Base-by-base conservation (phyloP, 2,113 vertebrate species). In the Calidris pygmaea region DNA sequence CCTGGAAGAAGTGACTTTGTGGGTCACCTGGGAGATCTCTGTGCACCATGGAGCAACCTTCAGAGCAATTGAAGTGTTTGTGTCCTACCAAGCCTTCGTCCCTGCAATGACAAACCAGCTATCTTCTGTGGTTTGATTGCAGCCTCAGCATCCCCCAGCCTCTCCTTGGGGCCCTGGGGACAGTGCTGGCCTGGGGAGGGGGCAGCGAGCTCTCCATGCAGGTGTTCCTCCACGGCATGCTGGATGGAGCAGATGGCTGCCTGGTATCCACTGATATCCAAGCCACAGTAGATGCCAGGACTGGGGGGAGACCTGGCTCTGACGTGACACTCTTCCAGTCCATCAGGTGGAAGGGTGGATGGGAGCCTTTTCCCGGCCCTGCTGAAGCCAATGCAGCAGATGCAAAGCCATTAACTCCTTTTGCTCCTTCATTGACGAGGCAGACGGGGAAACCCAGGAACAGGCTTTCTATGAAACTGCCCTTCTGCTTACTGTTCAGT, bases 11-110 rank as follows among this genome's bases (percentile, higher is more conserved):
- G 16, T 27, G 35, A 21, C 24, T 84, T 59, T 41, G 27, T 35
- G 56, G 17, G 59, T 75, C 41, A 41, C 50, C 37, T 56, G 53
- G 29, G 34, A 86, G 34, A 53, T 34, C 34, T 56, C 62, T 4
- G 8, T 35, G 35, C 18, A 12, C 10, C 75, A 34, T 19, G 39
- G 24, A 85, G 58, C 41, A 59, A 23, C 70, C n/a, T 48, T 52
- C 34, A n/a, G 63, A 80, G 65, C 35, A 52, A 4, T 11, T 10
- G 17, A 55, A 14, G 47, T 0, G 0, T 32, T 47, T 48, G 30
- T 53, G 24, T 56, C 70, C 32, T 14, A 53, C 50, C 45, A 58
- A 60, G 3, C 27, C 34, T 77, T 65, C 4, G 1, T 35, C 45
- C 35, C 18, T 80, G 39, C 76, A n/a, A 2, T 23, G 70, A 43